Percentiles rank a stretch among this genome's conserved stretches.
phyloP scores from a whole-genome alignment of 2,888 invertebrate species.

The Cheiracanthium punctorium region DNA sequence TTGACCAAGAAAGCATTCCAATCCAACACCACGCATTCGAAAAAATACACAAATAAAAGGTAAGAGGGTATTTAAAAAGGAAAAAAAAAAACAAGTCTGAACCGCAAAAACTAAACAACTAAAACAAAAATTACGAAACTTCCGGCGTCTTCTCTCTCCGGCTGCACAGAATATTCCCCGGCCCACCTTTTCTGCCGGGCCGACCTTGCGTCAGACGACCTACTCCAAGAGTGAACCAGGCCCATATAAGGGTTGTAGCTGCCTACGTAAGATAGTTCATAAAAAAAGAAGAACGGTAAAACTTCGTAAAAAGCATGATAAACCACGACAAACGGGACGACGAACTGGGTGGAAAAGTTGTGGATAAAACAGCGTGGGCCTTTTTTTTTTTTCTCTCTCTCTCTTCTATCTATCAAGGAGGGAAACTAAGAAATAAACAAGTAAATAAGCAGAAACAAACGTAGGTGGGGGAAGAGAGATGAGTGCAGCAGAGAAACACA shows the following conservation, averaged over 20 bases:
- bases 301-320: constrained; percentile 9
- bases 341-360: constrained; percentile 23
- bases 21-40: background rate
- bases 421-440: constrained; percentile 8
- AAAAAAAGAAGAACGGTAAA: background rate
- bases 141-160: background rate
- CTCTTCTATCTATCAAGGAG: too few species aligned
- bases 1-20: constrained; percentile 3
- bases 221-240: constrained; percentile 26
- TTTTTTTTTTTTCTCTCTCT: constrained; percentile 12
- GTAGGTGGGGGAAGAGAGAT: constrained; percentile 12
- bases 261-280: constrained; percentile 4
- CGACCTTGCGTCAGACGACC: constrained; percentile 25
- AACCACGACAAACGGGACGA: constrained; percentile 13
- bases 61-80: background rate
- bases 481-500: background rate
- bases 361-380: constrained; percentile 8
- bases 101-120: background rate
- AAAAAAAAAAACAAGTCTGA: background rate
- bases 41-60: background rate
- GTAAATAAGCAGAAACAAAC: background rate
- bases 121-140: constrained; percentile 6
- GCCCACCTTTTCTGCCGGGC: background rate
- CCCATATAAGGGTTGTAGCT: constrained; percentile 43
- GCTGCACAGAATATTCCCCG: background rate